Percentiles rank a stretch among this genome's conserved stretches.
Evolutionary conservation across 2,113 vertebrate species (phyloP).

Genomic region (Esox niger): DNA sequence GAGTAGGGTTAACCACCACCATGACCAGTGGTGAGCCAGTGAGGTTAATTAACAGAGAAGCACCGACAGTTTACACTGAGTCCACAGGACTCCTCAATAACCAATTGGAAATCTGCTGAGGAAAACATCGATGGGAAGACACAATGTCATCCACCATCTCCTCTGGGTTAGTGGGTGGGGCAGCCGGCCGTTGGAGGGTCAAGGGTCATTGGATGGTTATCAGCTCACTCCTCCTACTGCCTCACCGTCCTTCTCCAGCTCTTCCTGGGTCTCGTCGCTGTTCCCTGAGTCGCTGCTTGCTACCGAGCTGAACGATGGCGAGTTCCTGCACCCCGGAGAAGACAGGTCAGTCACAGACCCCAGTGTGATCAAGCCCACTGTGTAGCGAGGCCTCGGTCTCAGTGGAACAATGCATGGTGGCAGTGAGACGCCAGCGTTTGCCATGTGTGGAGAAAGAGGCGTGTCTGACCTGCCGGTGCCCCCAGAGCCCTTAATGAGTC

Average conservation of each 20-base stretch:
- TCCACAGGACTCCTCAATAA: neutral
- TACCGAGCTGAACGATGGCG: conserved; percentile 89
- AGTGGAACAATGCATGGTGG: too few species aligned
- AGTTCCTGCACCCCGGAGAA: conserved; percentile 77
- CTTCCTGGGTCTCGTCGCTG: conserved; percentile 93
- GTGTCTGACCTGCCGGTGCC: neutral
- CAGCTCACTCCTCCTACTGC: conserved; percentile 64
- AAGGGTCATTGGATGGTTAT: conserved; percentile 27
- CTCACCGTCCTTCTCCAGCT: conserved; percentile 77
- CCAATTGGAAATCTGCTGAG: neutral
- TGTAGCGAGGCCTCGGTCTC: too few species aligned
- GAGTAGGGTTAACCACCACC: too few species aligned
- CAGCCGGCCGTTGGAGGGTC: neutral
- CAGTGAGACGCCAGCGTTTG: too few species aligned
- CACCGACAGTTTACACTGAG: neutral
- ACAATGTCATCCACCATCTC: neutral
- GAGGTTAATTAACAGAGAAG: neutral
- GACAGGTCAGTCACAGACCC: neutral
- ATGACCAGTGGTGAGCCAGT: neutral
- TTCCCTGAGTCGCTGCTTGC: conserved; percentile 99
- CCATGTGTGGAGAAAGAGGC: too few species aligned
- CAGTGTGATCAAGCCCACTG: too few species aligned
- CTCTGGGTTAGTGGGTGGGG: conserved; percentile 23
- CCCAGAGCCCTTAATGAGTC: conserved; percentile 84
- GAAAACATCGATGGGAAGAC: neutral